Evolutionary conservation across 2,888 invertebrate species (phyloP), one percentile per base, ranked within the genome.

Genomic region (Platycnemis pennipes): DNA sequence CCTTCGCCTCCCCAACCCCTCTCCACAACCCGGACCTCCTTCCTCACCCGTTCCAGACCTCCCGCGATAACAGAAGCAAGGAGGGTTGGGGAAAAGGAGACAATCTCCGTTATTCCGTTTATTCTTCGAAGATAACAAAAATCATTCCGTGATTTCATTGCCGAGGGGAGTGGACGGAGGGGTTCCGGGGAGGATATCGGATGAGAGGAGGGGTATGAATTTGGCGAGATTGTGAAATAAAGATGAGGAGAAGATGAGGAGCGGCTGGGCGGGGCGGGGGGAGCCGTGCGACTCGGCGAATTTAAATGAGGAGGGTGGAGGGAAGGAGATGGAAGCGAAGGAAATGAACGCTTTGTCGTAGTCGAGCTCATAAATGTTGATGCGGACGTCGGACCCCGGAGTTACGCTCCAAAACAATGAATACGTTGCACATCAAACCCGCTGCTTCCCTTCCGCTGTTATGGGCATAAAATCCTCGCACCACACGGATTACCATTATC

Each of bases 71-170:
- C 86, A 63, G 63, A 63, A 26, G 37, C 31, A 77, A 37, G 11
- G 37, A 2, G 31, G 11, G 77, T 63, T n/a, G n/a, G 8, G 19
- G 8, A 19, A 11, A 8, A 63, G 77, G 77, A n/a, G 13, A 46
- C 87, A 45, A 45, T 87, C 26, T 87, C 16, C 87, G 31, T 69
- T 69, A 69, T 69, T 87, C 87, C 87, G 87, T 87, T 87, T 87
- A 87, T 87, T 87, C 87, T 87, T 87, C 22, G 87, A 26, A 87
- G 87, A 87, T 87, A 87, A 87, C 87, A 87, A 87, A 87, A 87
- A 87, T 46, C 87, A 44, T 87, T 46, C n/a, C 87, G 22, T 46
- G 87, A 87, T 87, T 87, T 46, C 45, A 45, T 87, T 87, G 87
- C 45, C 42, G 13, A 26, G 26, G 87, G 87, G 86, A 42, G 86